Evolutionary conservation across 2,797 vertebrate genomes (phyloP), one percentile per base, ranked within the genome.

Genomic region (Xerus rutilus): DNA sequence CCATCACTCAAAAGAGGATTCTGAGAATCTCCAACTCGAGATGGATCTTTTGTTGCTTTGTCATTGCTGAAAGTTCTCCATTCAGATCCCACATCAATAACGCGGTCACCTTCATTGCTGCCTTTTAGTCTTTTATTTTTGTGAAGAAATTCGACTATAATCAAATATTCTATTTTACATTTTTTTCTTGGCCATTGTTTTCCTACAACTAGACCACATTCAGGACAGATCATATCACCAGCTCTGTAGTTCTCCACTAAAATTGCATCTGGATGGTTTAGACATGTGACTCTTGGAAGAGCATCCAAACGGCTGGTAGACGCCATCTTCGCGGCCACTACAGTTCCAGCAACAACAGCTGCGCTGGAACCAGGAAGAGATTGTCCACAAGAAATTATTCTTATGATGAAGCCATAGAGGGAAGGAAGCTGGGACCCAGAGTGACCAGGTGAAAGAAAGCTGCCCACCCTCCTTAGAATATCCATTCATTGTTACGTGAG

Each of bases 11-110:
- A 98, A 94, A 99, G 98, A 4, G 99, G 99, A 98, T 99, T 99
- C 98, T 99, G 99, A 89, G 99, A 99, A 15, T 99, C 99, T 96
- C 99, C 99, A 10, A 99, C 99, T 99, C 99, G 99, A 97, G 99
- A 99, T 5, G 99, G 99, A 97, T 99, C 99, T 99, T 99, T 99
- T 45, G 99, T 99, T 96, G 99, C 99, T 99, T 99, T 99, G 98
- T 99, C 99, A 47, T 99, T 99, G 96, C 99, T 99, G 98, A 99
- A 99, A 10, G 99, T 99, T 98, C 99, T 99, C 99, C 99, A 99
- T 98, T 99, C 99, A 0, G 99, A 99, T 52, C 99, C 99, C 3
- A 99, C 99, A 0, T 99, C 99, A 1, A 99, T 99, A 76, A 99
- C 99, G 23, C 99, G 99, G 97, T 99, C 99, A 97, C 99, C 99